These are phyloP conservation scores for Anarhynchus alexandrinus DNA, from an alignment of 2,113 vertebrate genomes.

Conservation along the genomic window DNA sequence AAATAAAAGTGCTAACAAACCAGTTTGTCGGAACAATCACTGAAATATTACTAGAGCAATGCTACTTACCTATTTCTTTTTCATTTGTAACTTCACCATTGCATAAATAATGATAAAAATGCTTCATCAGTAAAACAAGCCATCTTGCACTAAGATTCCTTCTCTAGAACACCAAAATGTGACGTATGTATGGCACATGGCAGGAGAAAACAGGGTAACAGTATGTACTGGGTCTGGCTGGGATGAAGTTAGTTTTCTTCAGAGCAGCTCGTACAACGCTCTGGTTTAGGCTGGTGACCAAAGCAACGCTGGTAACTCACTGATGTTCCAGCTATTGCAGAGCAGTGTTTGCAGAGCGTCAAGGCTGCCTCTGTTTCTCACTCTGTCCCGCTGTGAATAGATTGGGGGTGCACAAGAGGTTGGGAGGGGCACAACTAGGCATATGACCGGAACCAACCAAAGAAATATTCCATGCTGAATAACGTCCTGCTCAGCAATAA, in stretches of 20 bases:
- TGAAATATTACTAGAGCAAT: background rate
- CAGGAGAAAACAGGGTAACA: background rate
- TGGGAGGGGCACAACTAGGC: background rate
- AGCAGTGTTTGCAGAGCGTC: background rate
- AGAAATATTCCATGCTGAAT: background rate
- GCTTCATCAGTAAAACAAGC: background rate
- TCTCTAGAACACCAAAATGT: background rate
- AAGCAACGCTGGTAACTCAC: background rate
- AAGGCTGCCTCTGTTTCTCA: background rate
- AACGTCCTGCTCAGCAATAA: background rate
- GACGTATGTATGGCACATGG: background rate
- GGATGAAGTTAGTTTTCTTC: background rate
- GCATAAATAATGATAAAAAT: background rate
- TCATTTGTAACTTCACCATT: background rate
- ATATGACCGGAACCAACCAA: background rate
- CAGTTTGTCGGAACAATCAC: background rate
- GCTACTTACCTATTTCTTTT: background rate
- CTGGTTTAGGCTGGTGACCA: background rate
- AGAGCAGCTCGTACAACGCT: background rate
- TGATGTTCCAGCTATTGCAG: background rate
- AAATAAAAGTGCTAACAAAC: background rate
- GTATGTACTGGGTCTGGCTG: background rate
- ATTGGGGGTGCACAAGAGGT: background rate
- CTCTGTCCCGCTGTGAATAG: background rate
- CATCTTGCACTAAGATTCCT: background rate